Conservation (phyloP, 2,113 vertebrate genomes). For the Bos javanicus region DNA sequence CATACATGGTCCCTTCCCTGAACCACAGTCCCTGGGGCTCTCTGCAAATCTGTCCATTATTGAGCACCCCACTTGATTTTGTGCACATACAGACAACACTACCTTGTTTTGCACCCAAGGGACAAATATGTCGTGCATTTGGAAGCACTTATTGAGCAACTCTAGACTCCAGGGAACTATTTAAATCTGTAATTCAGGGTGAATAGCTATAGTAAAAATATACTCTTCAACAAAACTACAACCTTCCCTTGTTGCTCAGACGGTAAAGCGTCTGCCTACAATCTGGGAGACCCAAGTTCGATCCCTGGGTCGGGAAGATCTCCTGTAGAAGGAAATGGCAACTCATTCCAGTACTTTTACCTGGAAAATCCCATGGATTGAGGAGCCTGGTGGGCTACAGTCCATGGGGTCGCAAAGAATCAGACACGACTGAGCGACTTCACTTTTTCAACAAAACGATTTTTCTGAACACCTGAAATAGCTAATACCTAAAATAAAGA, state of each 20-base stretch:
- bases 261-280: too few species aligned
- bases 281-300: too few species aligned
- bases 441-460: not conserved
- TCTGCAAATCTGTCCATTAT: not conserved
- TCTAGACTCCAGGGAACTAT: not conserved
- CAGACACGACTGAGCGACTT: too few species aligned
- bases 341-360: too few species aligned
- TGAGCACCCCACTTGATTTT: not conserved
- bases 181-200: not conserved
- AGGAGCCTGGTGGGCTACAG: too few species aligned
- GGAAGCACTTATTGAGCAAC: not conserved
- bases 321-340: too few species aligned
- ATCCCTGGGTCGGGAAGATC: too few species aligned
- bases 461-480: not conserved
- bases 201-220: not conserved
- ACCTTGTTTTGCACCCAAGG: not conserved
- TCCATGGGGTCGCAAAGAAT: too few species aligned
- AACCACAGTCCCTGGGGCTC: not conserved
- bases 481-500: not conserved
- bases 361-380: too few species aligned
- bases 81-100: too few species aligned
- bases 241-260: too few species aligned
- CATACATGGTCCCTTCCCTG: rapidly evolving
- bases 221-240: not conserved
- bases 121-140: not conserved